These are phyloP conservation scores for Aphaenogaster rudis DNA, from an alignment of 1,140 invertebrate genomes.

Conservation along the genomic window DNA sequence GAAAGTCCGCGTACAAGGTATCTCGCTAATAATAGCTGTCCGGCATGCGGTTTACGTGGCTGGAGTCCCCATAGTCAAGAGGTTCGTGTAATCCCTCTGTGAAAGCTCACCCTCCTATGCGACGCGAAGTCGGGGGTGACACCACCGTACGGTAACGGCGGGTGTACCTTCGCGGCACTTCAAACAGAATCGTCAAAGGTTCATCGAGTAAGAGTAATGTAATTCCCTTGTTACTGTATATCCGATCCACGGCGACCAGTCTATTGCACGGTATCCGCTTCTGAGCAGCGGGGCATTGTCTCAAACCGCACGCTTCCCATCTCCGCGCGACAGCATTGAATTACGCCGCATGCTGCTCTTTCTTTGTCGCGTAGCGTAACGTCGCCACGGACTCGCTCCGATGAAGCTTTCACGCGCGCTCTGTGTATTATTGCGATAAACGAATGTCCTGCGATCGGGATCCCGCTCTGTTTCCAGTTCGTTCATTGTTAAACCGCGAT, in stretches of 20 bases:
- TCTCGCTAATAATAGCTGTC: slow-evolving; percentile 84
- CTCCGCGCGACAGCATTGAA: slow-evolving; percentile 60
- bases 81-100: slow-evolving; percentile 84
- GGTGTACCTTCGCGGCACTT: slow-evolving; percentile 75
- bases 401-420: slow-evolving; percentile 40
- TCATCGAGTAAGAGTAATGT: slow-evolving; percentile 82
- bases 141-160: slow-evolving; percentile 65
- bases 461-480: neutral
- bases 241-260: slow-evolving; percentile 58
- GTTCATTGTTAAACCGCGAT: neutral
- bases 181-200: slow-evolving; percentile 86
- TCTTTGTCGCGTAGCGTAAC: slow-evolving; percentile 54
- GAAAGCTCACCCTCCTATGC: slow-evolving; percentile 79
- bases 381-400: slow-evolving; percentile 31
- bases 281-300: slow-evolving; percentile 56
- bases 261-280: slow-evolving; percentile 61
- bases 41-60: slow-evolving; percentile 83
- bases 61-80: slow-evolving; percentile 77
- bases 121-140: slow-evolving; percentile 78
- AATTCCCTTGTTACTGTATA: slow-evolving; percentile 82
- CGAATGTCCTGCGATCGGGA: slow-evolving; percentile 11
- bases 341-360: slow-evolving; percentile 50
- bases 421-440: slow-evolving; percentile 29
- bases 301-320: slow-evolving; percentile 62
- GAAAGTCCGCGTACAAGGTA: slow-evolving; percentile 72